Conservation (phyloP, 2,888 invertebrate genomes). For the Caenorhabditis angaria region DNA sequence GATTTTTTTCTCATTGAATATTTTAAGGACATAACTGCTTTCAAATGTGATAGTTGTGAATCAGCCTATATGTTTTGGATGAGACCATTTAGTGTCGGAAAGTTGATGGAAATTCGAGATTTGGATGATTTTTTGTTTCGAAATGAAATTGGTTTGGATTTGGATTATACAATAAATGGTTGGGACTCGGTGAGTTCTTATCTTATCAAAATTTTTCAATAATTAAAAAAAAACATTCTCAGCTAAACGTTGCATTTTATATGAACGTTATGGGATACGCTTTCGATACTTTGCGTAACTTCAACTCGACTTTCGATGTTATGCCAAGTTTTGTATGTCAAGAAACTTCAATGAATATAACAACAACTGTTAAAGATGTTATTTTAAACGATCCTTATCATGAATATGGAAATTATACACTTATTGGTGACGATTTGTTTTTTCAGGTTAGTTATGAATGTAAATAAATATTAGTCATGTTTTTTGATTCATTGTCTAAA, state of each 20-base stretch:
- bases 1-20: no score
- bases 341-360: conserved; percentile 28
- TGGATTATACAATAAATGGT: conserved; percentile 58
- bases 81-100: conserved; percentile 54
- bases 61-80: conserved; percentile 62
- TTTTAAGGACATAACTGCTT: conserved; percentile 63
- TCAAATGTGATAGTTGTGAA: conserved; percentile 67
- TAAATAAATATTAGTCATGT: no score
- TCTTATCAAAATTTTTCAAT: not conserved
- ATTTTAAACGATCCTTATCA: conserved; percentile 36
- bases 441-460: conserved; percentile 26
- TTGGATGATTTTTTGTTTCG: conserved; percentile 59
- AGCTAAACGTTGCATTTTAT: conserved; percentile 57
- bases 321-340: conserved; percentile 38
- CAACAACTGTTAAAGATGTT: conserved; percentile 39
- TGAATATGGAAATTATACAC: conserved; percentile 49
- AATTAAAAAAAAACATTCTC: conserved; percentile 17
- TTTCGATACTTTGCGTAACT: conserved; percentile 31
- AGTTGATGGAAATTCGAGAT: conserved; percentile 49
- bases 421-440: conserved; percentile 30
- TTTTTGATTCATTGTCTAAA: no score
- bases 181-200: conserved; percentile 55
- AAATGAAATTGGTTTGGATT: conserved; percentile 62
- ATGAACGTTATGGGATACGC: conserved; percentile 53
- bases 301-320: conserved; percentile 35